Base-by-base conservation (phyloP, 2,888 invertebrate species). In the Metalampra italica region DNA sequence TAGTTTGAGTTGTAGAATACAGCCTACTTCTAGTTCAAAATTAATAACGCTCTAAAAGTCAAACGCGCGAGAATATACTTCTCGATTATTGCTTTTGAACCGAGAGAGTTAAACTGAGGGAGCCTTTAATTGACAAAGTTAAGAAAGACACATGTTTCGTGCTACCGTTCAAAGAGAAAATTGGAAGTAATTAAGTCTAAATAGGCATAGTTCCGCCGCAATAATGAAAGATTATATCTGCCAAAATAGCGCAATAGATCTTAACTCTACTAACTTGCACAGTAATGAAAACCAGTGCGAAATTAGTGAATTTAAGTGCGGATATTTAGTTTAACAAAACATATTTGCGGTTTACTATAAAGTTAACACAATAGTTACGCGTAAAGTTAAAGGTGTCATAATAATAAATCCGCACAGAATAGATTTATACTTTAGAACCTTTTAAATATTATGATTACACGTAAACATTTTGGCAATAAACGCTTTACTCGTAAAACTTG, bases 151-250 rank as follows among this genome's bases (percentile, higher is more conserved):
- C 14, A 39, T 37, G 39, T 39, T 42, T 11, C 9, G 29, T 7
- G 22, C 42, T 11, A 29, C n/a, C 42, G n/a, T 12, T 42, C 42
- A 29, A 42, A n/a, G 29, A 42, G 29, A 22, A 29, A 42, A 42
- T n/a, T 29, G 29, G 29, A 42, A 42, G 42, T 29, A 42, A 42
- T 42, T 42, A 42, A 29, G 42, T 29, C 42, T 42, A 42, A 42
- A 42, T 22, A 29, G 42, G 42, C 29, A 29, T 42, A 29, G 29
- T 42, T 29, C 9, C 42, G 22, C 0, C 11, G 13, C 15, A 39
- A 3, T 7, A 39, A 2, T 13, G 8, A 12, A 37, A 12, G 37
- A 37, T n/a, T n/a, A 39, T 14, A 39, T 4, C 7, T 14, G 13
- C 39, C 14, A 39, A 39, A 5, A 9, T 15, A n/a, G 7, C 39